Evolutionary conservation across 2,888 invertebrate species (phyloP), one percentile per base, ranked within the genome.

Genomic region (Isoperla grammatica): DNA sequence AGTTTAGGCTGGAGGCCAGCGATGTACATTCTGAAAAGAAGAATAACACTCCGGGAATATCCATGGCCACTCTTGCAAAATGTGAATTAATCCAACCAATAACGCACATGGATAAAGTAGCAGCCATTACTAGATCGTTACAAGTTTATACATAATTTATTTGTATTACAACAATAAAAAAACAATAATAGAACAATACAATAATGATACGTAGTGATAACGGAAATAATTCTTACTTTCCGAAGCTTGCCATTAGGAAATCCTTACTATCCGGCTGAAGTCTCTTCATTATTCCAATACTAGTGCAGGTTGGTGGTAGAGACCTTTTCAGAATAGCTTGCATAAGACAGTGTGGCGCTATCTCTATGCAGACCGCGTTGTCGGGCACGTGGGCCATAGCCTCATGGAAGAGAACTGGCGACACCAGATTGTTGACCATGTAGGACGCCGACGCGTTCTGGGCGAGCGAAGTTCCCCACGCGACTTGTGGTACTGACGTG

Each of bases 361-460:
- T 71, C 68, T 98, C 98, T 70, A 99, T 82, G 65, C 89, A 82
- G 65, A 97, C 79, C 4, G 96, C 94, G 72, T 91, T 88, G 67
- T 82, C 83, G 13, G 98, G 98, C 46, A 98, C 81, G 71, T 87
- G 85, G 67, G 81, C 77, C 65, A 96, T 72, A 8, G 90, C 95
- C 72, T 94, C 94, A 70, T 94, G 86, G 82, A 94, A 96, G 56
- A 92, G 80, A 56, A 96, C 96, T n/a, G 95, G 95, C 57, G 94
- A 95, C 58, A 95, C 79, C 66, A 97, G 79, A 76, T 97, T 97
- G 80, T 96, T 95, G 23, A 95, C 95, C 74, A 96, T 95, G 77
- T 99, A 99, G 42, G 88, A 90, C 1, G 93, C 88, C 53, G 93
- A 93, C 64, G 93, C 94, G 68, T 85, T 79, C 71, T 85, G 81